These are phyloP conservation scores for Augochlorella aurata DNA, from an alignment of 2,888 invertebrate genomes.

Conservation along the genomic window DNA sequence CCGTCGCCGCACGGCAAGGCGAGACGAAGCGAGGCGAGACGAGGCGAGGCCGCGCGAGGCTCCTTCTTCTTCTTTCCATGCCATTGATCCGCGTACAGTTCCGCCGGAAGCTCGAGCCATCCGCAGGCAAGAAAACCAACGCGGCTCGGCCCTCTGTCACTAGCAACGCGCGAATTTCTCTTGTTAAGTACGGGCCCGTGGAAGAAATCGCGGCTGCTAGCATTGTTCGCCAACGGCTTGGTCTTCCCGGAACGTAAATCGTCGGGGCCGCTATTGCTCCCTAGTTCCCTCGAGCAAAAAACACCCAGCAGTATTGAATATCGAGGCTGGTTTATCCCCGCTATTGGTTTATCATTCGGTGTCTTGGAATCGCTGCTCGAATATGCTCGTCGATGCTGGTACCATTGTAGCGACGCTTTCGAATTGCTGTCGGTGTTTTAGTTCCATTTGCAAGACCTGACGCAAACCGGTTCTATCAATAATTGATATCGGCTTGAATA, in stretches of 20 bases:
- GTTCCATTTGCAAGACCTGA: neutral
- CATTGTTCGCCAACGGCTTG: conserved; percentile 3
- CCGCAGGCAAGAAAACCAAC: conserved; percentile 39
- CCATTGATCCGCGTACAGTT: conserved; percentile 67
- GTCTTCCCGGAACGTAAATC: conserved; percentile 8
- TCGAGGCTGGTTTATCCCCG: conserved; percentile 7
- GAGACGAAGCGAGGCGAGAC: neutral
- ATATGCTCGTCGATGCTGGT: neutral
- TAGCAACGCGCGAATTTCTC: conserved; percentile 40
- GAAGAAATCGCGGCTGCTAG: conserved; percentile 5
- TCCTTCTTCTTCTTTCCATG: conserved; percentile 70
- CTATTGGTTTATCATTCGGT: conserved; percentile 2
- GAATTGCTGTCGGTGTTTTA: neutral
- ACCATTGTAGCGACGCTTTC: neutral
- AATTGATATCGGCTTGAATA: no score
- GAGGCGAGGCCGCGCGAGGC: neutral
- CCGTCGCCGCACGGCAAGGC: conserved; percentile 66
- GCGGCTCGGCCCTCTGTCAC: conserved; percentile 25
- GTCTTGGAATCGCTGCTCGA: neutral
- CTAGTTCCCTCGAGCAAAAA: neutral
- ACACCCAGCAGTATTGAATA: neutral
- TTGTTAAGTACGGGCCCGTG: conserved; percentile 26
- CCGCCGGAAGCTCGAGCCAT: conserved; percentile 21
- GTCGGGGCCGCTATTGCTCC: neutral
- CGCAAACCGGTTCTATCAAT: no score